Base-by-base conservation (phyloP, 2,888 invertebrate genomes). In the Stegana nigrithorax region DNA sequence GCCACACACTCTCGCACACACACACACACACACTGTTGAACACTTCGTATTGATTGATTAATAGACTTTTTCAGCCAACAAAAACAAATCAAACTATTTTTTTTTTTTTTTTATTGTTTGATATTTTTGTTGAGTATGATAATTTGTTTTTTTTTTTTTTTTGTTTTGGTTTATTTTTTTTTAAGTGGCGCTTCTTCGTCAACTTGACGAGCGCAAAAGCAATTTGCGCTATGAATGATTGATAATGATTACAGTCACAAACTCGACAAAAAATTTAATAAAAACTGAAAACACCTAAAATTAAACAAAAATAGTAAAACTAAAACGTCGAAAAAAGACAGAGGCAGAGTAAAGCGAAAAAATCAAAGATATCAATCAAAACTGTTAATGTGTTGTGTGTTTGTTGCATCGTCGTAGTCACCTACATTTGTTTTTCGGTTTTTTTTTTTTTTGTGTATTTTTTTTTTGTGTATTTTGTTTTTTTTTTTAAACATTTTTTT, bases 161-260 rank as follows among this genome's bases (percentile, higher is more conserved):
- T 32, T 6, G 32, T 32, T 32, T 32, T 32, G 32, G 6, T 32
- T 32, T 32, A 8, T 12, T 23, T 10, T 21, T 26, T n/a, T 50
- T 27, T 14, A 50, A 57, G 57, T 57, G 42, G 57, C 57, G 57
- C 57, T 42, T 57, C 57, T 57, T 42, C 42, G 42, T 10, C 10
- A 19, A 19, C 23, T 32, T 55, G 55, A 21, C 32, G 36, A 36
- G 55, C 36, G 14, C 4, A 51, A 55, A 50, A 50, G 17, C 56
- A 56, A 19, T 39, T 12, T 36, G 7, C 14, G n/a, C n/a, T n/a
- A n/a, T 4, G 10, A 8, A 39, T 39, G 39, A 39, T 39, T 39
- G 17, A 8, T 39, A 42, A 51, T 26, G 27, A 26, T 12, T 42
- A 42, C 42, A n/a, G 14, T 10, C 5, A 39, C n/a, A 36, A 8